Evolutionary conservation across 2,797 vertebrate species (phyloP).

Genomic region (Sparidentex hasta): DNA sequence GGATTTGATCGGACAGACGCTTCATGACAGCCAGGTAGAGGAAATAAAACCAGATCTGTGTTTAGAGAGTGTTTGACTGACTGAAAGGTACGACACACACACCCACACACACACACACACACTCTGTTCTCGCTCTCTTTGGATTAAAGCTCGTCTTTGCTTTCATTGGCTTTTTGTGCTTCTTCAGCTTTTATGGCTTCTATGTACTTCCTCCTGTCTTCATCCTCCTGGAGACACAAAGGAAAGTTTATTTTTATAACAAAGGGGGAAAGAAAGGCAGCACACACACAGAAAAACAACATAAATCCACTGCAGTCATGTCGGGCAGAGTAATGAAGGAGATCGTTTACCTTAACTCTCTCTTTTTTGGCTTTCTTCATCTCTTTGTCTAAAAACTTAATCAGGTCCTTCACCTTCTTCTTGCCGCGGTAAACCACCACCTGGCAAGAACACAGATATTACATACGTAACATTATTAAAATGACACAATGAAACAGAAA

Average conservation of each 20-base stretch:
- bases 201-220: constrained; percentile 76
- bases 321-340: neutral
- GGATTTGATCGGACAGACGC: neutral
- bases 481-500: neutral
- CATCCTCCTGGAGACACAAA: constrained; percentile 73
- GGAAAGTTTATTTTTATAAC: constrained; percentile 56
- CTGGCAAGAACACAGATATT: constrained; percentile 76
- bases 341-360: constrained; percentile 80
- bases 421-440: constrained; percentile 86
- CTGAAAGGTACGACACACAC: constrained; percentile 9
- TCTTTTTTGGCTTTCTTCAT: constrained; percentile 78
- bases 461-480: neutral
- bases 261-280: constrained; percentile 3
- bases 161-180: constrained; percentile 52
- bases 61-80: neutral
- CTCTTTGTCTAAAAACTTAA: constrained; percentile 89
- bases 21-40: neutral
- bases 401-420: constrained; percentile 84
- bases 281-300: constrained; percentile 7
- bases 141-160: constrained; percentile 77
- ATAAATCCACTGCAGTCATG: neutral
- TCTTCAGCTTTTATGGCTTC: constrained; percentile 70
- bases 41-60: constrained; percentile 26
- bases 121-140: constrained; percentile 9
- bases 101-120: constrained; percentile 21